These are phyloP conservation scores for Papilio protenor DNA, from an alignment of 2,888 invertebrate species.

Conservation along the genomic window DNA sequence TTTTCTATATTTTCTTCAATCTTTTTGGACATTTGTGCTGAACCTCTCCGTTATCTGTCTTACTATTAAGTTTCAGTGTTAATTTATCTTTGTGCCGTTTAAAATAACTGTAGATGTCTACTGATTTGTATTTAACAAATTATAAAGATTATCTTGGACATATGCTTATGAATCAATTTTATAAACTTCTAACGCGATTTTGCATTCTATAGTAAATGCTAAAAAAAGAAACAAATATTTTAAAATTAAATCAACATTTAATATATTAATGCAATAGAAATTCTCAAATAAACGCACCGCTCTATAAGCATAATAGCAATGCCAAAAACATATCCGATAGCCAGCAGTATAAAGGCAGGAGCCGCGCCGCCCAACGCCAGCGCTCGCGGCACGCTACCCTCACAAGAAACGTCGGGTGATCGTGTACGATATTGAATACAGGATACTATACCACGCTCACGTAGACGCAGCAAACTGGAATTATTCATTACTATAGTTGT, in stretches of 20 bases:
- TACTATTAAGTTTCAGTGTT: not conserved
- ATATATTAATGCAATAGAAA: not conserved
- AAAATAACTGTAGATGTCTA: not conserved
- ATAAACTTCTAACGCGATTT: not conserved
- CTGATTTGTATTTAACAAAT: too few relatives aligned
- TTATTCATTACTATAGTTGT: not conserved
- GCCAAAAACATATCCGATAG: constrained; percentile 60
- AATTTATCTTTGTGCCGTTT: not conserved
- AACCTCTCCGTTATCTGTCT: not conserved
- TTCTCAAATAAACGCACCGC: constrained; percentile 52
- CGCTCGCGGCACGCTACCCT: constrained; percentile 69
- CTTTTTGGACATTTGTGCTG: not conserved
- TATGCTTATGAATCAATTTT: not conserved
- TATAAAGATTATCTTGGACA: too few relatives aligned
- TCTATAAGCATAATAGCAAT: constrained; percentile 63
- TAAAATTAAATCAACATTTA: not conserved
- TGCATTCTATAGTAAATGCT: not conserved
- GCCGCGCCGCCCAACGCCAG: constrained; percentile 74
- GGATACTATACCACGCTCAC: constrained; percentile 67
- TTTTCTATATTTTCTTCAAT: not conserved
- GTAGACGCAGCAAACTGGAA: constrained; percentile 63
- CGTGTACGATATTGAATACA: constrained; percentile 59
- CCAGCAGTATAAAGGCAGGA: constrained; percentile 71
- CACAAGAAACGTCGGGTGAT: constrained; percentile 57
- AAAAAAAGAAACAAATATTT: not conserved